Evolutionary conservation across 2,797 vertebrate species (phyloP).

Genomic region (Loris lydekkerianus): DNA sequence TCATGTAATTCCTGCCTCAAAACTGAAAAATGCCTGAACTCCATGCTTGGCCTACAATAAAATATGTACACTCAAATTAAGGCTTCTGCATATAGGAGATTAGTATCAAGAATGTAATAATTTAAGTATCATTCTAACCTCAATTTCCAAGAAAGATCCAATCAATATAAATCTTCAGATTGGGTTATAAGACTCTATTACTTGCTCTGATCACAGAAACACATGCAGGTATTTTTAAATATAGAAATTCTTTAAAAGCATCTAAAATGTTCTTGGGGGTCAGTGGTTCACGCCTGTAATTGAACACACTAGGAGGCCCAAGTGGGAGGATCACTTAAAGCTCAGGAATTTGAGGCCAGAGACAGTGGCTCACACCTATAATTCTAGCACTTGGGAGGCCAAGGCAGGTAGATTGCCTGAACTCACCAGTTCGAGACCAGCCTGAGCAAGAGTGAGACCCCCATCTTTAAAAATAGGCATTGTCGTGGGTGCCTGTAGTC

Average conservation of each 20-base stretch:
- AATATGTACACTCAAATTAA: not conserved
- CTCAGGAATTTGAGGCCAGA: no score
- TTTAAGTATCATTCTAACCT: not conserved
- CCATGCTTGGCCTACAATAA: conserved; percentile 6
- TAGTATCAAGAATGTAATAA: not conserved
- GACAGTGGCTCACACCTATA: no score
- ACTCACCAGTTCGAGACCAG: no score
- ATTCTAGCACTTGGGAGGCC: no score
- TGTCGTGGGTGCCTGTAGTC: no score
- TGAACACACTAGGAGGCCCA: no score
- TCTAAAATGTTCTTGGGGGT: not conserved
- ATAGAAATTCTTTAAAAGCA: conserved; percentile 9
- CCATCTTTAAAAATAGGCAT: no score
- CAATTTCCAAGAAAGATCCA: conserved; percentile 17
- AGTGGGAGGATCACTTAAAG: no score
- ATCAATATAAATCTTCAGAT: not conserved
- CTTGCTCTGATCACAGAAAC: not conserved
- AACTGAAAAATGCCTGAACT: conserved; percentile 25
- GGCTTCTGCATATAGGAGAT: not conserved
- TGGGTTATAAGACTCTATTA: not conserved
- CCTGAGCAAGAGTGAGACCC: no score
- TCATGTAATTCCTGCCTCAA: conserved; percentile 8
- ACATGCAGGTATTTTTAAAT: not conserved
- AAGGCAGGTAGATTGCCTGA: no score
- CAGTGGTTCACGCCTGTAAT: no score